Base-by-base conservation (phyloP, 2,797 vertebrate genomes). In the Chromis chromis region DNA sequence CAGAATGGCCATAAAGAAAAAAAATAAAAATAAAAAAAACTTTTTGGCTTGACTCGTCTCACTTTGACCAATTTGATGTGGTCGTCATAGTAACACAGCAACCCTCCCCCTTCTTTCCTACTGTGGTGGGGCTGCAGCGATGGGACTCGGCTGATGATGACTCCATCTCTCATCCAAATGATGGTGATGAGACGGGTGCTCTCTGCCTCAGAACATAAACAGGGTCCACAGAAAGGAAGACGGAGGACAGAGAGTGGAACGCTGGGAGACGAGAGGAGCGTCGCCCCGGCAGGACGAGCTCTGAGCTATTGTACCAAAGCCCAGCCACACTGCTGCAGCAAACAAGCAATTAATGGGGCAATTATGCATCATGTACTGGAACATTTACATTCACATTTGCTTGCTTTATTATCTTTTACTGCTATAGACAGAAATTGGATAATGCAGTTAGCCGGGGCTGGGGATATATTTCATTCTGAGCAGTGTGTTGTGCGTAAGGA, bases 81-180 rank as follows among this genome's bases (percentile, higher is more conserved):
- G 87, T 91, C 1, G 82, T 73, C 85, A 88, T 89, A 54, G 90
- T 65, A 88, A 88, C 83, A 6, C 65, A 68, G 50, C 52, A 25
- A n/a, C 13, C 50, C 24, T 59, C 62, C 59, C 11, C 33, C n/a
- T 9, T 14, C 24, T 50, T 60, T 74, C 70, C 61, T 63, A 64
- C 67, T 64, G 76, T 75, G 59, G 63, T 56, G 28, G 59, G 58
- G 76, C 71, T 2, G 6, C 65, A 39, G 71, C 49, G 17, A 78
- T 65, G 78, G 77, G 78, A 82, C 62, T 81, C 46, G 80, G 81
- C 82, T 74, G 81, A 85, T 84, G 87, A 91, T 86, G 74, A 84
- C 82, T 88, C 80, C 82, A 88, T 91, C 83, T 89, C 80, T 92
- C 85, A 88, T 80, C 79, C 56, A 91, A 86, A 91, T 87, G 84